Evolutionary conservation across 1,140 invertebrate species (phyloP).

Genomic region (Bombus pascuorum): DNA sequence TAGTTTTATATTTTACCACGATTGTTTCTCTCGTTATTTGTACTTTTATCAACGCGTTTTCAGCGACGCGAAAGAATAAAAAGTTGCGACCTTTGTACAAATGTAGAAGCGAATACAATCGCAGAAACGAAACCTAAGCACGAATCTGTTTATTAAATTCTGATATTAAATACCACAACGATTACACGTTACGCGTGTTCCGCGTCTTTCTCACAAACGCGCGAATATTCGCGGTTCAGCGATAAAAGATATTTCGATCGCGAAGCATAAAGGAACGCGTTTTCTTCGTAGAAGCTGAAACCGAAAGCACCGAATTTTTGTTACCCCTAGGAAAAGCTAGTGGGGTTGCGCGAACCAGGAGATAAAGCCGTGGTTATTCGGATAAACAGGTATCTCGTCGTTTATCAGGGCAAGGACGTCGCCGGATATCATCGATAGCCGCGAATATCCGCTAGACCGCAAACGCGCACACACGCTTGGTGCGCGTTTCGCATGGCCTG

Average conservation of each 20-base stretch:
- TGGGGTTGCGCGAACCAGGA: neutral
- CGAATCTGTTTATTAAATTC: no score
- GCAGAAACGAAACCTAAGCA: no score
- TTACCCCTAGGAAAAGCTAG: neutral
- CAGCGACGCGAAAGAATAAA: no score
- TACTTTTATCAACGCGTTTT: no score
- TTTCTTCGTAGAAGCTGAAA: neutral
- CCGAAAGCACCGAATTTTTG: neutral
- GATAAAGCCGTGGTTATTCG: conserved; percentile 31
- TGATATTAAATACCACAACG: no score
- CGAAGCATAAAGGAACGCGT: no score
- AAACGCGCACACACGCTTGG: neutral
- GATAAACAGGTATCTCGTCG: conserved; percentile 44
- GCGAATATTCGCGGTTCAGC: neutral
- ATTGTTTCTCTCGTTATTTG: no score
- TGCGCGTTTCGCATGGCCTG: conserved; percentile 15
- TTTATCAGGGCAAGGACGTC: conserved; percentile 60
- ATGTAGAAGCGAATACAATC: no score
- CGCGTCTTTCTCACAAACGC: neutral
- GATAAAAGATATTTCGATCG: neutral
- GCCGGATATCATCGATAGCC: conserved; percentile 60
- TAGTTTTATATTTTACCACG: neutral
- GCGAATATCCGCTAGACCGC: conserved; percentile 58
- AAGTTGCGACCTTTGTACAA: no score
- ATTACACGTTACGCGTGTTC: no score